phyloP scores from a whole-genome alignment of 1,140 invertebrate species.

The Brachionus koreanus region DNA sequence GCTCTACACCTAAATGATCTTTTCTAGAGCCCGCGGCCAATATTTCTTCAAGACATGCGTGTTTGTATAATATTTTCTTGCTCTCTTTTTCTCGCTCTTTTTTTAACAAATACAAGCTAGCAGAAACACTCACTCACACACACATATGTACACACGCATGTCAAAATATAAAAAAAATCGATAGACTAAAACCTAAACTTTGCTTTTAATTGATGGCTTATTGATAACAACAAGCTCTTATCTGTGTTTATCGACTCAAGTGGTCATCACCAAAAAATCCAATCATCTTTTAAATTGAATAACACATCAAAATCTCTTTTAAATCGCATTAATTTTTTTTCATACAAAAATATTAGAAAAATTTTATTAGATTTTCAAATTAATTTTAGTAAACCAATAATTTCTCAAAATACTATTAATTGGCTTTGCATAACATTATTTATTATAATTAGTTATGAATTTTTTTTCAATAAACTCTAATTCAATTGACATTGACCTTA shows the following conservation, averaged over 20 bases:
- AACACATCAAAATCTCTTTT: background rate
- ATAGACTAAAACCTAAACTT: background rate
- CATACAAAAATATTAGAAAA: too few relatives aligned
- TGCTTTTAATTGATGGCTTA: background rate
- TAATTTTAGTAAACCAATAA: too few relatives aligned
- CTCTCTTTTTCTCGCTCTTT: background rate
- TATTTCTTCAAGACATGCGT: slow-evolving; percentile 13
- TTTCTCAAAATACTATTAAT: too few relatives aligned
- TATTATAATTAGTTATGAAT: too few relatives aligned
- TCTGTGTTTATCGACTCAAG: background rate
- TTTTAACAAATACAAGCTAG: background rate
- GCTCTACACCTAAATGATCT: slow-evolving; percentile 22
- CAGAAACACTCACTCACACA: background rate
- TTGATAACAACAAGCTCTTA: background rate
- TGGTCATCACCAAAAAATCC: background rate
- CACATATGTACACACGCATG: background rate
- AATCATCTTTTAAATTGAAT: background rate
- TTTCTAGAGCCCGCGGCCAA: background rate
- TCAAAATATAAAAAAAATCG: background rate
- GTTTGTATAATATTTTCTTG: slow-evolving; percentile 12
- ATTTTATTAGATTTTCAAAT: too few relatives aligned
- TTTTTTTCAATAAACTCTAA: too few relatives aligned
- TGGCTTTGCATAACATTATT: too few relatives aligned
- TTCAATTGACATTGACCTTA: too few relatives aligned
- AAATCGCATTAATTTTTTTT: background rate